Conservation (phyloP, 2,888 invertebrate species). For the Melanostoma mellinum region DNA sequence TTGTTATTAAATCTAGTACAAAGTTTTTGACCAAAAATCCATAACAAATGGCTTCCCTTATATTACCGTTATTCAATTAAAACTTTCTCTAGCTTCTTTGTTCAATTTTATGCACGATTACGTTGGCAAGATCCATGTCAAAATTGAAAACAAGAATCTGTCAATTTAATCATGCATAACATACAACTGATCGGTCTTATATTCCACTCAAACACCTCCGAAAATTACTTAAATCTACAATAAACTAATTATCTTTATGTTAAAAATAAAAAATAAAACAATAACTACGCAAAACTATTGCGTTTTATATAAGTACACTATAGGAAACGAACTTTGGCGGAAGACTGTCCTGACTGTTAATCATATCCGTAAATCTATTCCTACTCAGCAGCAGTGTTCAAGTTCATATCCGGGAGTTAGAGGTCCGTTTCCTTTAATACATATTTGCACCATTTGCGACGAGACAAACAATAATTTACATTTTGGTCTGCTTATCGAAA, state of each 20-base stretch:
- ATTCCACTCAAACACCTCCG: no score
- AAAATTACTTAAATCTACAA: no score
- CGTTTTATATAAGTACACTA: background rate
- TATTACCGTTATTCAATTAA: no score
- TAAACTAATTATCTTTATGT: no score
- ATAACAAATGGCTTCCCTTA: slow-evolving; percentile 2
- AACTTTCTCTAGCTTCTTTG: no score
- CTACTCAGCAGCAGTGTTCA: slow-evolving; percentile 14
- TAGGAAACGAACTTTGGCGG: slow-evolving; percentile 4
- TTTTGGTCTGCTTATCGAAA: slow-evolving; percentile 3
- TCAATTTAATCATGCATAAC: no score
- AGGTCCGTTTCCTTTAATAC: background rate
- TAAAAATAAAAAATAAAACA: slow-evolving; percentile 7
- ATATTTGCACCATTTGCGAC: background rate
- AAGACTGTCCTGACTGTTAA: background rate
- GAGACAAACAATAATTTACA: background rate
- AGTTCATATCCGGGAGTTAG: slow-evolving; percentile 20
- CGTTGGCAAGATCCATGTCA: no score
- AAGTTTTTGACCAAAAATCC: slow-evolving; percentile 27
- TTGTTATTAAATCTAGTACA: slow-evolving; percentile 52
- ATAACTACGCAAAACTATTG: slow-evolving; percentile 9
- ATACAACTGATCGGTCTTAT: no score
- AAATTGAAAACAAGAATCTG: no score
- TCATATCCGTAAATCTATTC: slow-evolving; percentile 26
- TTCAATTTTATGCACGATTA: no score